Conservation (phyloP, 2,113 vertebrate genomes). For the Corynorhinus townsendii region DNA sequence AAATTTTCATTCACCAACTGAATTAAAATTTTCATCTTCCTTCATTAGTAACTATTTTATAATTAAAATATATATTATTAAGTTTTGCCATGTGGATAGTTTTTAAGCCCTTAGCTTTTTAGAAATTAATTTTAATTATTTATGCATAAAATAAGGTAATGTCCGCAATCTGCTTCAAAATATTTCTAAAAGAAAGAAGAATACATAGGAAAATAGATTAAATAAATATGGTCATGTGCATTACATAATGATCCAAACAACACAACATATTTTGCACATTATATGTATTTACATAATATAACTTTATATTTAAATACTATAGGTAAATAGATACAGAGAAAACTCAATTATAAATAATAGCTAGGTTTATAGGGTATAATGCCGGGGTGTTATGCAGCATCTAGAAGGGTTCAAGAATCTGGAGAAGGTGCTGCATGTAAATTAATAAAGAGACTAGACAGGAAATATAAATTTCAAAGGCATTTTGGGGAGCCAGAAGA, state of each 20-base stretch:
- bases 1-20: not conserved
- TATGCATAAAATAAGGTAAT: not conserved
- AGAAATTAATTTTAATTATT: not conserved
- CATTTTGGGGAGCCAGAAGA: no score
- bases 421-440: no score
- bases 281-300: not conserved
- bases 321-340: not conserved
- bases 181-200: not conserved
- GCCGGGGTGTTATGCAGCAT: no score
- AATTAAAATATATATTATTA: not conserved
- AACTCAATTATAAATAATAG: not conserved
- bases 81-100: not conserved
- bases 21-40: not conserved
- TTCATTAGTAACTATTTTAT: not conserved
- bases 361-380: not conserved
- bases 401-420: no score
- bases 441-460: no score
- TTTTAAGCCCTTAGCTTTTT: not conserved
- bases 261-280: not conserved
- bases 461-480: no score
- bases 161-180: not conserved
- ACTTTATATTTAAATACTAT: not conserved
- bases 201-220: not conserved
- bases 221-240: not conserved
- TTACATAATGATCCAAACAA: not conserved